A percentile compares a stretch with the other conserved stretches of the same genome.
phyloP scores from a whole-genome alignment of 2,113 vertebrate species.

The Rostratula benghalensis region DNA sequence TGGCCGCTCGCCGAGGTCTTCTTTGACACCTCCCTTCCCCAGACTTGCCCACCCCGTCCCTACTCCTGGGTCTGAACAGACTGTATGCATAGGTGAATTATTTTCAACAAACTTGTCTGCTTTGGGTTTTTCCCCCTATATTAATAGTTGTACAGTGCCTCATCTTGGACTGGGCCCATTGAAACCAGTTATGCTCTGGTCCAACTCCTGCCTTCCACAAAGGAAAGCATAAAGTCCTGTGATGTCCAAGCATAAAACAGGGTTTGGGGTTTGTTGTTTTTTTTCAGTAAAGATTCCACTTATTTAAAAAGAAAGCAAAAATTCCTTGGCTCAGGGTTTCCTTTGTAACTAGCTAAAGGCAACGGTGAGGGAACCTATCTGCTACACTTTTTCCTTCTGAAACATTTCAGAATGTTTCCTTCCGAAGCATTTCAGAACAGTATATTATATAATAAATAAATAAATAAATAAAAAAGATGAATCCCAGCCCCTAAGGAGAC shows the following conservation, averaged over 20 bases:
- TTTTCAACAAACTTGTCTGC: not conserved
- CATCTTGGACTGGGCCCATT: not conserved
- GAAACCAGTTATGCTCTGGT: not conserved
- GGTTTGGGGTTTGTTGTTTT: too few relatives aligned
- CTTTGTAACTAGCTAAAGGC: not conserved
- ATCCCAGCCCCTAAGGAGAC: not conserved
- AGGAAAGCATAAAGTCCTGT: not conserved
- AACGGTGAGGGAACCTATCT: not conserved
- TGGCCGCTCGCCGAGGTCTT: not conserved
- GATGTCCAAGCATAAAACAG: not conserved
- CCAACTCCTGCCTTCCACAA: not conserved
- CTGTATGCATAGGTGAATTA: accelerated
- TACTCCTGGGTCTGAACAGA: too few relatives aligned
- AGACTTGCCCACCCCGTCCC: not conserved
- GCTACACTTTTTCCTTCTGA: not conserved
- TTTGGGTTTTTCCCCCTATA: not conserved
- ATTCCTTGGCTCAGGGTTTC: not conserved
- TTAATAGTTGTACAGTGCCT: not conserved
- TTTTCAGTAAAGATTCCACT: not conserved
- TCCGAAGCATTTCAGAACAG: not conserved
- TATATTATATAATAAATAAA: not conserved
- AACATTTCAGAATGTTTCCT: not conserved
- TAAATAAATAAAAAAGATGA: not conserved
- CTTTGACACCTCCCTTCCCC: not conserved
- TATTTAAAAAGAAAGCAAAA: not conserved